A percentile compares a stretch with the other conserved stretches of the same genome.
Conservation (phyloP, 2,113 vertebrate species). For the Cynopterus brachyotis region DNA sequence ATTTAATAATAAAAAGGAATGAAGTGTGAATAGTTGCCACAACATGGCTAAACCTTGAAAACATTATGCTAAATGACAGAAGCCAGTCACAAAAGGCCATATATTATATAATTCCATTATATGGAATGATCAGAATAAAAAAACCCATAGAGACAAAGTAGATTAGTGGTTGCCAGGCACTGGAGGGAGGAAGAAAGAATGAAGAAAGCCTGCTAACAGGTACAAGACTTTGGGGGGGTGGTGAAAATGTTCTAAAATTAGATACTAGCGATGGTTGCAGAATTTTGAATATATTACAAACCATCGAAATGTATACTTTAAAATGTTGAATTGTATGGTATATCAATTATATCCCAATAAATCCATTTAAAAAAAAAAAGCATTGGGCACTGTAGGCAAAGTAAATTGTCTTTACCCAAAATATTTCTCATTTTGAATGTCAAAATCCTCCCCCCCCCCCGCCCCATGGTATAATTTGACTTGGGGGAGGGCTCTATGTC, state of each 20-base stretch:
- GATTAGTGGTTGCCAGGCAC: not conserved
- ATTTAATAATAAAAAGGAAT: not conserved
- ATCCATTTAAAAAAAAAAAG: not conserved
- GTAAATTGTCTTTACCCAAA: not conserved
- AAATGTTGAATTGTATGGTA: not conserved
- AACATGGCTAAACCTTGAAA: not conserved
- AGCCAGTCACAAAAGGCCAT: not conserved
- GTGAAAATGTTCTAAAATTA: constrained; percentile 24
- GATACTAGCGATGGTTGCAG: not conserved
- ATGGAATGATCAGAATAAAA: not conserved
- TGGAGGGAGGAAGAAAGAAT: not conserved
- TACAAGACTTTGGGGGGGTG: not conserved
- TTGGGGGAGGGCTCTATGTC: not conserved
- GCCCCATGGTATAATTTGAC: not conserved
- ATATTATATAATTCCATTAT: not conserved
- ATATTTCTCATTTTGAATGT: not conserved
- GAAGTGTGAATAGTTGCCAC: not conserved
- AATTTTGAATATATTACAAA: not conserved
- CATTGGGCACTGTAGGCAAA: not conserved
- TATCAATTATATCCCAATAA: not conserved
- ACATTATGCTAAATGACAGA: not conserved
- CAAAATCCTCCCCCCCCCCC: too few relatives aligned
- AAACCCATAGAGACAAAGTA: not conserved
- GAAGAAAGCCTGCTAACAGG: not conserved
- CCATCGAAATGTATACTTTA: not conserved